Percentiles rank a stretch among this genome's conserved stretches.
Conservation (phyloP, 2,888 invertebrate genomes). For the Acleris holmiana region DNA sequence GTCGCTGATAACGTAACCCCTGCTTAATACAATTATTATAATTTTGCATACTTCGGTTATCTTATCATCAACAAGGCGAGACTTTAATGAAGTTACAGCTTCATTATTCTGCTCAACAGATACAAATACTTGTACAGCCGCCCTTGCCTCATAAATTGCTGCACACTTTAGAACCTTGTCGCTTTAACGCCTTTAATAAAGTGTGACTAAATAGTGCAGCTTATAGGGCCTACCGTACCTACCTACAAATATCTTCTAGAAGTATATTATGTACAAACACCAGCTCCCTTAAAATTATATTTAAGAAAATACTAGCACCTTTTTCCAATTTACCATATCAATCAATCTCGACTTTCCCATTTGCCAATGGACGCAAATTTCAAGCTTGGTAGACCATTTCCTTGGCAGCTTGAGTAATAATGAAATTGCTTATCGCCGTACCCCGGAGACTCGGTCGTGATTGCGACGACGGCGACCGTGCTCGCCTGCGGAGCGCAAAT, state of each 20-base stretch:
- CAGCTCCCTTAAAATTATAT: background rate
- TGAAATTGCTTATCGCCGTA: constrained; percentile 40
- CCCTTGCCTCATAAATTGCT: too few relatives aligned
- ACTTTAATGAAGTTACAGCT: constrained; percentile 19
- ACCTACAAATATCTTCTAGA: too few relatives aligned
- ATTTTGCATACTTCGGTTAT: constrained; percentile 15
- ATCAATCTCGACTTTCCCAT: constrained; percentile 26
- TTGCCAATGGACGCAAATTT: constrained; percentile 31
- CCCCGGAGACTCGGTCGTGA: constrained; percentile 36
- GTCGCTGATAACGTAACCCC: too few relatives aligned
- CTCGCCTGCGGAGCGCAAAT: constrained; percentile 57
- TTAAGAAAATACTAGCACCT: background rate
- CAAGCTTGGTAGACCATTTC: constrained; percentile 26
- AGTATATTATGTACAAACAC: too few relatives aligned
- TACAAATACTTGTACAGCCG: too few relatives aligned
- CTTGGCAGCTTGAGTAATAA: constrained; percentile 34
- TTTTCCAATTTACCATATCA: constrained; percentile 6
- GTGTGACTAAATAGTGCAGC: too few relatives aligned
- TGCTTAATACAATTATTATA: background rate
- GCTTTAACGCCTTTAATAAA: too few relatives aligned
- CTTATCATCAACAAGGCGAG: constrained; percentile 23
- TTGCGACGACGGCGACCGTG: constrained; percentile 50
- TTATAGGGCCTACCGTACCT: too few relatives aligned
- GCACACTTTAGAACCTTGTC: too few relatives aligned
- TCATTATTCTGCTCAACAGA: constrained; percentile 4